A percentile compares a stretch with the other conserved stretches of the same genome.
These are phyloP conservation scores for Linhomoeus sp. DNA, from an alignment of 2,888 invertebrate species.

Conservation along the genomic window DNA sequence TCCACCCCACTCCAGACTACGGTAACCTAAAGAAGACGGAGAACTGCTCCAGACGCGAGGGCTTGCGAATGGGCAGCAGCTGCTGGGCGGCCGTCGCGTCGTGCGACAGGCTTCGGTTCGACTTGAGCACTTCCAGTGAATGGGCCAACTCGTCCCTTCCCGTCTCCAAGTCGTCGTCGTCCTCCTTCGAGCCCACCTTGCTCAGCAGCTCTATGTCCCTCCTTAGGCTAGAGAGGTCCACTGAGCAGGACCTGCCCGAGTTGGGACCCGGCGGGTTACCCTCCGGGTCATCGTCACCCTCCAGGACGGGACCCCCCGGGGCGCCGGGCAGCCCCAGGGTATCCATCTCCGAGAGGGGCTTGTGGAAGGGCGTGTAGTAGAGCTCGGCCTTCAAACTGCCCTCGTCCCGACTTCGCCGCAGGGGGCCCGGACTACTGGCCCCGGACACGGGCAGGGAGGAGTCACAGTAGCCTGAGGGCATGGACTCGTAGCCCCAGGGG, in stretches of 20 bases:
- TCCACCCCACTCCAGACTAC: too few relatives aligned
- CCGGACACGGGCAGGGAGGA: too few relatives aligned
- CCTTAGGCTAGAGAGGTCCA: constrained; percentile 21
- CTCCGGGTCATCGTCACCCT: too few relatives aligned
- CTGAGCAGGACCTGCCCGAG: constrained; percentile 22
- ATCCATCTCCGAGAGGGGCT: constrained; percentile 11
- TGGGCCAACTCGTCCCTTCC: too few relatives aligned
- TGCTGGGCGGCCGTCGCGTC: constrained; percentile 19
- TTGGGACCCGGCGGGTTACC: too few relatives aligned
- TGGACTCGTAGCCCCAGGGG: too few relatives aligned
- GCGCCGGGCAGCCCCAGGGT: constrained; percentile 10
- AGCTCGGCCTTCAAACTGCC: too few relatives aligned
- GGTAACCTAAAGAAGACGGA: constrained; percentile 21
- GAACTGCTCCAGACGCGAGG: constrained; percentile 22
- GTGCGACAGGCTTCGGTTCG: constrained; percentile 18
- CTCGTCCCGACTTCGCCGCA: too few relatives aligned
- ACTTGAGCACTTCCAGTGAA: constrained; percentile 21
- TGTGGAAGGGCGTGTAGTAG: constrained; percentile 1
- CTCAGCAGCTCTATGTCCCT: constrained; percentile 21
- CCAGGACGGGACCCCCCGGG: neutral
- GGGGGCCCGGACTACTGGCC: too few relatives aligned
- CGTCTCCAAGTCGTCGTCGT: constrained; percentile 14
- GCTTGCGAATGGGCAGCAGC: constrained; percentile 14
- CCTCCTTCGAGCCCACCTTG: constrained; percentile 16
- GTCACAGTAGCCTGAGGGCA: too few relatives aligned